phyloP scores from a whole-genome alignment of 2,797 vertebrate genomes.

The Trachops cirrhosus region DNA sequence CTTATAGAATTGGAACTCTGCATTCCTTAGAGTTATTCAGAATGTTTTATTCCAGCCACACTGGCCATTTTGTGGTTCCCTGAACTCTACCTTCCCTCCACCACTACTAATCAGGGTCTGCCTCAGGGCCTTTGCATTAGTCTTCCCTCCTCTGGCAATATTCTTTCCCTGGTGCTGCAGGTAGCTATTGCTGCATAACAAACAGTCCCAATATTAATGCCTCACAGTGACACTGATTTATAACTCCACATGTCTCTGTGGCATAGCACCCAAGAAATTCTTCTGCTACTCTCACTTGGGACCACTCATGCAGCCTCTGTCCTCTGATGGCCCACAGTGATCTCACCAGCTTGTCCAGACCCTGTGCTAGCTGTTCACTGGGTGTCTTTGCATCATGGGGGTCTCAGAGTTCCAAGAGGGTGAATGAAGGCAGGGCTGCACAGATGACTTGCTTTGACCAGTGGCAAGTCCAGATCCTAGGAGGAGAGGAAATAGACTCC shows the following conservation, averaged over 20 bases:
- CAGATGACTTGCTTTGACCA: not conserved
- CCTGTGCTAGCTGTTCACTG: not conserved
- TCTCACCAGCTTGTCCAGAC: not conserved
- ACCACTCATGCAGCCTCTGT: not conserved
- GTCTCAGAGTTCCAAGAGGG: not conserved
- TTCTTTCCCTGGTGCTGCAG: not conserved
- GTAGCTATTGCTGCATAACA: not conserved
- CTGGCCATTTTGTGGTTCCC: not conserved
- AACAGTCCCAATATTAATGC: not conserved
- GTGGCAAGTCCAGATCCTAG: not conserved
- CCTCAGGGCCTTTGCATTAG: not conserved
- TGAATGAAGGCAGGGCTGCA: not conserved
- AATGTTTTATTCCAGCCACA: not conserved
- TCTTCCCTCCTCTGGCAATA: not conserved
- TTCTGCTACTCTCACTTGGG: not conserved
- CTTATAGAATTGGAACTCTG: not conserved
- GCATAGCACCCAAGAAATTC: not conserved
- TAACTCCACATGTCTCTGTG: not conserved
- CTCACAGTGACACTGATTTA: not conserved
- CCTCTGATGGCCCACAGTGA: fast-evolving
- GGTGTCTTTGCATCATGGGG: not conserved
- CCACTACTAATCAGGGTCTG: not conserved
- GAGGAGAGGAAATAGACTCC: not conserved
- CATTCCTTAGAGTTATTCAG: not conserved
- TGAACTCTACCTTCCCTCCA: not conserved